Base-by-base conservation (phyloP, 53 echinoderm and acorn worm species). In the Holothuria scabra region DNA sequence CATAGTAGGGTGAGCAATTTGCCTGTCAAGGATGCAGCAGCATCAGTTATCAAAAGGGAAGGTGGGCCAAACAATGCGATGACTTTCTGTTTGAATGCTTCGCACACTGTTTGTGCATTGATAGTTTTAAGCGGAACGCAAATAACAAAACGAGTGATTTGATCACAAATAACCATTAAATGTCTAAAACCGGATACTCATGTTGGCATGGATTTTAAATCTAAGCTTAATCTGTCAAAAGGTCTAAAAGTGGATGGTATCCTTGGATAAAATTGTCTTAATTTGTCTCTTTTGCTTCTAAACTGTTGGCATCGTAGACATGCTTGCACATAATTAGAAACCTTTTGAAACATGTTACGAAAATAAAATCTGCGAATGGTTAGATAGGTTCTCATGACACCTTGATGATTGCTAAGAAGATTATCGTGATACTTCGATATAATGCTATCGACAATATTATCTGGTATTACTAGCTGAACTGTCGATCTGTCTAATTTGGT, bases 161-260 rank as follows among this genome's bases (percentile, higher is more conserved):
- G 3, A 35, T 35, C 35, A 35, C 35, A 35, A 35, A 35, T 35
- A 6, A 35, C 35, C 35, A 35, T 3, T 35, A 35, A 6, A 35
- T 35, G 35, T 35, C 6, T 35, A 35, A 35, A 35, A 35, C 35
- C 60, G 31, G 81, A 23, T 22, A 41, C 56, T 61, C 60, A 62
- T 59, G 63, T 62, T 19, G 80, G 80, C 80, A 80, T 56, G 20
- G 59, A 59, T 44, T 48, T 80, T 24, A 80, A 80, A 33, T 80
- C 81, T 19, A 80, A 28, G 59, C 81, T 60, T 24, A 80, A 22
- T 0, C 81, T 28, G 58, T 60, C 81, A 61, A 80, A 80, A 0
- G 81, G 81, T 80, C 35, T 19, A 30, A 60, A 60, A 29, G 59
- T 24, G 28, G 56, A 57, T 29, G 80, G 60, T n/a, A 80, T 80